Percentiles rank a stretch among this genome's conserved stretches.
phyloP scores from a whole-genome alignment of 2,113 vertebrate genomes.

The Brachyhypopomus occidentalis region DNA sequence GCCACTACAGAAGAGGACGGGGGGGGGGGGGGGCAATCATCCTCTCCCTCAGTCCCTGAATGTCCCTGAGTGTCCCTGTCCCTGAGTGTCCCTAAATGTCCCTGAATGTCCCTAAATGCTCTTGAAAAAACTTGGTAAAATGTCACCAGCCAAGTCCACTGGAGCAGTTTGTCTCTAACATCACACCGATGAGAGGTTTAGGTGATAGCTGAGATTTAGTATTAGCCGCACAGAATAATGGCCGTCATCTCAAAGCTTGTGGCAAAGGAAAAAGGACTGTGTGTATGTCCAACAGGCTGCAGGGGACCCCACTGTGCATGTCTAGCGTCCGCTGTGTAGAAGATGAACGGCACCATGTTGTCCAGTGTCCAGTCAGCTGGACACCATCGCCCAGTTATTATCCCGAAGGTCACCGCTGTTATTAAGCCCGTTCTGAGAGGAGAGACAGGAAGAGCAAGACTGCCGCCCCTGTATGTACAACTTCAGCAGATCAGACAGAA shows the following conservation, averaged over 20 bases:
- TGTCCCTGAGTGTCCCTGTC: too few relatives aligned
- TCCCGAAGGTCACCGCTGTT: neutral
- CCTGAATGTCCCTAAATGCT: too few relatives aligned
- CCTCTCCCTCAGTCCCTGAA: neutral
- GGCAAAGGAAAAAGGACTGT: neutral
- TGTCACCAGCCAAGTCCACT: neutral
- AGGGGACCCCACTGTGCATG: too few relatives aligned
- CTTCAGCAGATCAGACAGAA: neutral
- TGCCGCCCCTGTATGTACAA: too few relatives aligned
- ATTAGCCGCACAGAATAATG: neutral
- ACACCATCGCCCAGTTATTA: slow-evolving; percentile 22
- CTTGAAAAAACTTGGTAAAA: neutral
- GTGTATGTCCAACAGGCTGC: neutral
- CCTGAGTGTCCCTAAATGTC: too few relatives aligned
- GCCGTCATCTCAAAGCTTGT: neutral
- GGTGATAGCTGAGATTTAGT: neutral
- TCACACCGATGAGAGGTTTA: neutral
- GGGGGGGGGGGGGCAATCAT: neutral
- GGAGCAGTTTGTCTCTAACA: neutral
- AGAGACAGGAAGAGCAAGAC: neutral
- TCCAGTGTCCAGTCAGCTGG: neutral
- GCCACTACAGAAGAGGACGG: slow-evolving; percentile 29
- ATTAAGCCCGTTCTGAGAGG: neutral
- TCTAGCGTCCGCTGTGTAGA: too few relatives aligned
- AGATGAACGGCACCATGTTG: too few relatives aligned